Base-by-base conservation (phyloP, 2,113 vertebrate genomes). In the Lynx canadensis region DNA sequence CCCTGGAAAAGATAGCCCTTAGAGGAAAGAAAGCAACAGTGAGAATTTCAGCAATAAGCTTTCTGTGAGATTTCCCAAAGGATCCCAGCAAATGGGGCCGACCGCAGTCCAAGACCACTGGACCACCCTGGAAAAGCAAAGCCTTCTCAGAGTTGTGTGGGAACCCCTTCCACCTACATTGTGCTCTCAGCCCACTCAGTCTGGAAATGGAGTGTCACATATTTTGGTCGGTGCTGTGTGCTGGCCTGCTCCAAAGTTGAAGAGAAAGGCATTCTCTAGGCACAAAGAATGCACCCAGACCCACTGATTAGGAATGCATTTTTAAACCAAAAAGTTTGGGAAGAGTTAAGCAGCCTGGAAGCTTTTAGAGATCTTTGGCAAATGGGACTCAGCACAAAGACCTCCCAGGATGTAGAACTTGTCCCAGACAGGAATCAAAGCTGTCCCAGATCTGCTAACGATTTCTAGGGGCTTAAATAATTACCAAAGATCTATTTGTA, bases 331-430 rank as follows among this genome's bases (percentile, higher is more conserved):
- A 78, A 97, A 91, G 97, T 97, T 97, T 97, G 94, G 93, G 91
- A 97, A 98, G 97, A 98, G 97, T 96, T 95, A 97, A 98, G 92
- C 89, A 93, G 97, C 96, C 97, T 98, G 97, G 95, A 98, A 97
- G 91, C 94, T 98, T 98, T 98, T 89, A 98, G 97, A 94, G 93
- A 97, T 94, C 78, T 98, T 89, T 73, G 89, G 89, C 91, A 97
- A 98, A 97, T 96, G 93, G 96, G 78, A 97, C 96, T 98, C 94
- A 87, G 86, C 48, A 57, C 65, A 85, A 78, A 97, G 97, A 98
- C 97, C 97, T 98, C 98, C 97, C 97, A 98, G 94, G 74, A 94
- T 27, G 79, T 19, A 97, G 78, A 88, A 97, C 95, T 97, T 89
- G 38, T 97, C 95, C 97, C 96, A 98, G 97, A 97, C 93, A 97